These are phyloP conservation scores for Eristalis pertinax DNA, from an alignment of 2,888 invertebrate species.

Conservation along the genomic window DNA sequence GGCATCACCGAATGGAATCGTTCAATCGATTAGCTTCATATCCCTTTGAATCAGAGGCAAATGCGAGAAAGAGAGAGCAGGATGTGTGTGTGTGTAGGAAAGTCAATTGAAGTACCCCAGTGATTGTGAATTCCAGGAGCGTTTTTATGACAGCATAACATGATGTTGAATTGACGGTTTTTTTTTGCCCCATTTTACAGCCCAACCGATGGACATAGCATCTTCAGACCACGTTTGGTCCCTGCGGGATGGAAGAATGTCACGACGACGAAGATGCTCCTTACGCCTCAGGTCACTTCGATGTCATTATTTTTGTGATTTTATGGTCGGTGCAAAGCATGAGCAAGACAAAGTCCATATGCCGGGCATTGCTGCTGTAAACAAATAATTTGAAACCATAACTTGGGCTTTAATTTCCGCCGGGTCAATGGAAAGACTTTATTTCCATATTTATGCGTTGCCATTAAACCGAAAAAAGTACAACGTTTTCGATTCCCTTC, in stretches of 20 bases:
- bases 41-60: not conserved
- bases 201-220: not conserved
- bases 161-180: constrained; percentile 46
- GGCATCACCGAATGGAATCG: constrained; percentile 11
- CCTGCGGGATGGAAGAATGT: not conserved
- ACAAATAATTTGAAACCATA: constrained; percentile 39
- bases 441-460: constrained; percentile 44
- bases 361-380: constrained; percentile 25
- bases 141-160: constrained; percentile 44
- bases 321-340: constrained; percentile 5
- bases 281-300: constrained; percentile 21
- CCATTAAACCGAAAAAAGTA: constrained; percentile 26
- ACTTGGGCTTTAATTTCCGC: constrained; percentile 4
- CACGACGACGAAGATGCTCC: not conserved
- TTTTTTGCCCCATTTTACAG: not conserved
- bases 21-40: constrained; percentile 37
- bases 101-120: not conserved
- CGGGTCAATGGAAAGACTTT: constrained; percentile 19
- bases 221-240: not conserved
- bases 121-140: constrained; percentile 44
- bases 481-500: constrained; percentile 16
- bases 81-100: not conserved
- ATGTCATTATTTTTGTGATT: constrained; percentile 27
- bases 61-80: not conserved
- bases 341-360: constrained; percentile 6